Evolutionary conservation across 2,113 vertebrate genomes (phyloP).

Genomic region (Microcebus ravelobensis): DNA sequence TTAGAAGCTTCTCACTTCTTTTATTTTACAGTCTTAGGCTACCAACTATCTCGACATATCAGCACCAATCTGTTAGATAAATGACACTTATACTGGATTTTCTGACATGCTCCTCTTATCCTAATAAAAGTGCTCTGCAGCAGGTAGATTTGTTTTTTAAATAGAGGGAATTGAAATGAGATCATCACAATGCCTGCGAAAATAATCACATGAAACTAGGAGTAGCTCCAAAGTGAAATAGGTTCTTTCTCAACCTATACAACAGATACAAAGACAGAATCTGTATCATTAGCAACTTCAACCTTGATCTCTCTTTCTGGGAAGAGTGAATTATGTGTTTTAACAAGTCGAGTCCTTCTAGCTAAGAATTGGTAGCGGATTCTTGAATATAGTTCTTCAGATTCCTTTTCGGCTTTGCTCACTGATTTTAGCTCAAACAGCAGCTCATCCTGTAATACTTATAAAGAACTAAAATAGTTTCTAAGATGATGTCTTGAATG

Average conservation of each 20-base stretch:
- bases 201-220: neutral
- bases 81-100: neutral
- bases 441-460: neutral
- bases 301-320: neutral
- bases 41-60: neutral
- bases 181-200: neutral
- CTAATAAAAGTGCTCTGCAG: neutral
- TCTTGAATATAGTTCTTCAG: slow-evolving; percentile 11
- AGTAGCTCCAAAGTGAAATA: neutral
- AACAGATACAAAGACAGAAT: neutral
- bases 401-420: slow-evolving; percentile 18
- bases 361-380: neutral
- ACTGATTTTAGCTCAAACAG: neutral
- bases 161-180: neutral
- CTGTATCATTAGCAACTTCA: neutral
- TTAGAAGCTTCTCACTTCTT: neutral
- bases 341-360: neutral
- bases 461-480: neutral
- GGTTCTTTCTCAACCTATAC: neutral
- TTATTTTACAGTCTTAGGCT: neutral
- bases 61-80: neutral
- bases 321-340: neutral
- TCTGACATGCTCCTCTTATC: neutral
- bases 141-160: neutral
- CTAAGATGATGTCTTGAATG: neutral